Evolutionary conservation across 2,113 vertebrate species (phyloP).

Genomic region (Brachyistius frenatus): DNA sequence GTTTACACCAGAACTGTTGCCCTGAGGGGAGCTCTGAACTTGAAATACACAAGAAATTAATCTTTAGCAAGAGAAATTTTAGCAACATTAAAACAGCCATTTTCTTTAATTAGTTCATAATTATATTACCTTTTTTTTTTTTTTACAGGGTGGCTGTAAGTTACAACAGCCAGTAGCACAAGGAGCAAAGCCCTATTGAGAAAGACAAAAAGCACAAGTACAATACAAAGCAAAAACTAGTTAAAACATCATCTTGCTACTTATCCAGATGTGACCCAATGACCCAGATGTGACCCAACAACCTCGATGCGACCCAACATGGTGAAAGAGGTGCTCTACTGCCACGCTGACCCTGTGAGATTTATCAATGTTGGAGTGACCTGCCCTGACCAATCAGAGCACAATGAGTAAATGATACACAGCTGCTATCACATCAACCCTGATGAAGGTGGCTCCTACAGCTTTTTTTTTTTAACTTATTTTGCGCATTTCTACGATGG

Average conservation of each 20-base stretch:
- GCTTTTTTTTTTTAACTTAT: neutral
- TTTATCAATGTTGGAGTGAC: constrained; percentile 8
- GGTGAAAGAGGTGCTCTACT: neutral
- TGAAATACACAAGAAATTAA: neutral
- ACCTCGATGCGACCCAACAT: constrained; percentile 17
- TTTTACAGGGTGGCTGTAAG: too few species aligned
- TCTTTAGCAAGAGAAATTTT: fast-evolving
- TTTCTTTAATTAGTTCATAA: too few species aligned
- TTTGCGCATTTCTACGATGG: fast-evolving
- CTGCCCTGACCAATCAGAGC: constrained; percentile 44
- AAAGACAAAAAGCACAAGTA: too few species aligned
- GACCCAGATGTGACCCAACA: too few species aligned
- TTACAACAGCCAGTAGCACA: too few species aligned
- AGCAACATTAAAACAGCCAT: neutral
- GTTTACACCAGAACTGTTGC: too few species aligned
- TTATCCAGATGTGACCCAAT: too few species aligned
- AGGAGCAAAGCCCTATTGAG: too few species aligned
- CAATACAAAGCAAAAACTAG: too few species aligned
- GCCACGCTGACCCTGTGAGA: neutral
- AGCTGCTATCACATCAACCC: constrained; percentile 13
- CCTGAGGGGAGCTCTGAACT: too few species aligned
- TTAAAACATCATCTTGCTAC: neutral
- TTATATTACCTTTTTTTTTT: too few species aligned
- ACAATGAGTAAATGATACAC: neutral
- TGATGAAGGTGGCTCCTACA: constrained; percentile 2